phyloP scores from a whole-genome alignment of 2,888 invertebrate genomes.

The Ophonus ardosiacus region DNA sequence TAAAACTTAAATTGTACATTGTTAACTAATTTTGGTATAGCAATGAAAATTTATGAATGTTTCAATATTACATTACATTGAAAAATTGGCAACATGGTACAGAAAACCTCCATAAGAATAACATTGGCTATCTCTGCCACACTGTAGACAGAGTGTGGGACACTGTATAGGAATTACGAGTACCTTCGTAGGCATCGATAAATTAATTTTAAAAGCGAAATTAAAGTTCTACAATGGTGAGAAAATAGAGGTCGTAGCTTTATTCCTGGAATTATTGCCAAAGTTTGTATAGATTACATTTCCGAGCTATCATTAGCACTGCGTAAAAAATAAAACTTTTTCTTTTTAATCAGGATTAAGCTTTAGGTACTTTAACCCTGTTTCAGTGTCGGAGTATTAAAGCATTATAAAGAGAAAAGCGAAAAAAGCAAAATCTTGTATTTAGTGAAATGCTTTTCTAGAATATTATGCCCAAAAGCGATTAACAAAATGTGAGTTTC shows the following conservation, averaged over 20 bases:
- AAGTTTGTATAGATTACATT: constrained; percentile 37
- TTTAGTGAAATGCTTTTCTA: constrained; percentile 4
- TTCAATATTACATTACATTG: too few relatives aligned
- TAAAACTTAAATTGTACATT: too few relatives aligned
- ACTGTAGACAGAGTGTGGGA: too few relatives aligned
- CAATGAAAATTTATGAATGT: too few relatives aligned
- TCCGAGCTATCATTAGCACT: constrained; percentile 33
- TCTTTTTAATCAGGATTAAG: constrained; percentile 46
- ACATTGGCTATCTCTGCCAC: too few relatives aligned
- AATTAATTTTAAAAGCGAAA: too few relatives aligned
- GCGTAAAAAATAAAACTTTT: constrained; percentile 47
- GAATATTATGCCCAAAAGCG: not conserved
- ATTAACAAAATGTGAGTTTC: constrained; percentile 25
- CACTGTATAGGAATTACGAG: too few relatives aligned
- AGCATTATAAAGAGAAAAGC: constrained; percentile 7
- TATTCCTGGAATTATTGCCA: not conserved
- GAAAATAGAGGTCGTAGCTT: not conserved
- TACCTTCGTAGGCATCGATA: too few relatives aligned
- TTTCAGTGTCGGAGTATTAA: constrained; percentile 27
- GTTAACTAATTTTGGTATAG: too few relatives aligned
- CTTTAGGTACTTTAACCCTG: constrained; percentile 32
- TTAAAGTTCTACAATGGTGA: too few relatives aligned
- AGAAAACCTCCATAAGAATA: too few relatives aligned
- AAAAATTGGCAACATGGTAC: too few relatives aligned
- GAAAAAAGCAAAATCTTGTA: constrained; percentile 47